Evolutionary conservation across 2,888 invertebrate species (phyloP), one percentile per base, ranked within the genome.

Genomic region (Marasmarcha lunaedactyla): DNA sequence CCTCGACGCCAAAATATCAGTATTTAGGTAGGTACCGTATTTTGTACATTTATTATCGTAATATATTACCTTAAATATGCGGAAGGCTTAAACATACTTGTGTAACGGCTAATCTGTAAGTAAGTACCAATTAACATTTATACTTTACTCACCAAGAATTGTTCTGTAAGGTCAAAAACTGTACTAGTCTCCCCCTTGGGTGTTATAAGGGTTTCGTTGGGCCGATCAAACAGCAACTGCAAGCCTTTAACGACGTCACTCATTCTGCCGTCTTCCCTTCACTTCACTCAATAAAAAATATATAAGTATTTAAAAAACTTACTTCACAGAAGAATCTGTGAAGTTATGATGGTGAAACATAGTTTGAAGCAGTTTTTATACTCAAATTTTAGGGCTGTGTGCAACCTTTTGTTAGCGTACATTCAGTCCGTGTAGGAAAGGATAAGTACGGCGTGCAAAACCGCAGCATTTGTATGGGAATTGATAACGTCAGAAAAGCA

Each of bases 81-180:
- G n/a, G n/a, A n/a, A n/a, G n/a, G n/a, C n/a, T n/a, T n/a, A n/a
- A n/a, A n/a, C n/a, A n/a, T n/a, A n/a, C n/a, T n/a, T n/a, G n/a
- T n/a, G n/a, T n/a, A n/a, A n/a, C n/a, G n/a, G n/a, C n/a, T n/a
- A n/a, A n/a, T n/a, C n/a, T n/a, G n/a, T n/a, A n/a, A n/a, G n/a
- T n/a, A n/a, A n/a, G n/a, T n/a, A n/a, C n/a, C n/a, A n/a, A n/a
- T n/a, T n/a, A n/a, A n/a, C n/a, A n/a, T n/a, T n/a, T n/a, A n/a
- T n/a, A n/a, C n/a, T n/a, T n/a, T n/a, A 76, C 87, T 87, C 71
- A 90, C 90, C 85, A 90, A 58, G 50, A 86, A 86, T 44, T 85
- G 70, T 38, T 84, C 63, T 0, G 88, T 87, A 3, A 90, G 81
- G 46, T 88, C 84, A 47, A 90, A 90, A 10, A 86, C 68, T 12